Percentiles rank a stretch among this genome's conserved stretches.
phyloP scores from a whole-genome alignment of 2,797 vertebrate genomes.

The Galaxias olidus region DNA sequence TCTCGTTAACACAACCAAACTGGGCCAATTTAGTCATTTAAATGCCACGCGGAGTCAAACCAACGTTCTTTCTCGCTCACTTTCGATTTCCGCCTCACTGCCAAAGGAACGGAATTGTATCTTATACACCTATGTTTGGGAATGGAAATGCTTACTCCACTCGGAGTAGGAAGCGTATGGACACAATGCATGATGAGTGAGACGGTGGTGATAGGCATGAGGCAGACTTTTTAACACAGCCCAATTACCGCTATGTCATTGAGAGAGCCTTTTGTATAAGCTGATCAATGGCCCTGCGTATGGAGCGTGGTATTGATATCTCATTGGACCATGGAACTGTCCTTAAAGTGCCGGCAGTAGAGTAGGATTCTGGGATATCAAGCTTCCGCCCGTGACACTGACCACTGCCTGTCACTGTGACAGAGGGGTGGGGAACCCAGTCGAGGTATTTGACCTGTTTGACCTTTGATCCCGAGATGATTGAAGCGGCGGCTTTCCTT shows the following conservation, averaged over 20 bases:
- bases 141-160: background rate
- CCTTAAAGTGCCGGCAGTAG: slow-evolving; percentile 41
- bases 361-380: slow-evolving; percentile 46
- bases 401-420: slow-evolving; percentile 73
- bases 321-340: slow-evolving; percentile 4
- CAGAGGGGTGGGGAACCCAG: slow-evolving; percentile 62
- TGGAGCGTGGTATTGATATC: slow-evolving; percentile 58
- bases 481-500: slow-evolving; percentile 77
- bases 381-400: slow-evolving; percentile 69
- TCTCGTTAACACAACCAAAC: slow-evolving; percentile 77
- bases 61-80: background rate
- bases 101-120: slow-evolving; percentile 18
- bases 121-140: background rate
- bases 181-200: slow-evolving; percentile 43
- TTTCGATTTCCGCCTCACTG: slow-evolving; percentile 7
- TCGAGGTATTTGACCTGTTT: slow-evolving; percentile 78
- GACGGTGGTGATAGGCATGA: slow-evolving; percentile 3
- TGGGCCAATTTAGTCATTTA: slow-evolving; percentile 37
- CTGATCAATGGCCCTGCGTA: slow-evolving; percentile 51
- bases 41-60: too few relatives aligned
- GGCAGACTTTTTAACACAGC: slow-evolving; percentile 52
- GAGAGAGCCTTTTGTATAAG: slow-evolving; percentile 50
- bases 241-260: slow-evolving; percentile 62
- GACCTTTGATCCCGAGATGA: slow-evolving; percentile 71
- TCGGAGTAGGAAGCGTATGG: background rate